Percentiles rank a stretch among this genome's conserved stretches.
These are phyloP conservation scores for Clarias laeviceps DNA, from an alignment of 2,797 vertebrate species.

Conservation along the genomic window DNA sequence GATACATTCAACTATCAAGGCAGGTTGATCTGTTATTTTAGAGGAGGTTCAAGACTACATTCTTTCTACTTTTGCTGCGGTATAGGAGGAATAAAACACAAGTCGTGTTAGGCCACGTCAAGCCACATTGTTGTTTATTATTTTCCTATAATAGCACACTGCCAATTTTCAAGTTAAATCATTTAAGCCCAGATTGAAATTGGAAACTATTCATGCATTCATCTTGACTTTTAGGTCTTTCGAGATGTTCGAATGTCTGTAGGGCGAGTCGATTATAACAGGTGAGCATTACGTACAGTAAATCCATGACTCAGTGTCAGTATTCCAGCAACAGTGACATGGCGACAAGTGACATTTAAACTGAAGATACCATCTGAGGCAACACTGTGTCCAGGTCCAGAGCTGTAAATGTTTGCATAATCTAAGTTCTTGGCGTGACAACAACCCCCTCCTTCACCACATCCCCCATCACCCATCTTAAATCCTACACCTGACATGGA, in stretches of 20 bases:
- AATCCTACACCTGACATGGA: conserved; percentile 39
- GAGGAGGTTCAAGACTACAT: not conserved
- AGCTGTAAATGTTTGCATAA: conserved; percentile 39
- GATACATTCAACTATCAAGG: not conserved
- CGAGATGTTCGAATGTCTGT: not conserved
- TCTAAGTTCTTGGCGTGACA: conserved; percentile 37
- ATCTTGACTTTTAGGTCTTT: not conserved
- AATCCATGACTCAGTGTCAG: conserved; percentile 11
- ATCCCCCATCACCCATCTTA: not conserved
- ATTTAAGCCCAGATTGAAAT: not conserved
- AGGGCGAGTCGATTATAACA: not conserved
- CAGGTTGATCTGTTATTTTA: not conserved
- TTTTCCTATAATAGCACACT: not conserved
- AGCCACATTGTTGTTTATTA: not conserved
- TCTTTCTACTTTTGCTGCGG: not conserved
- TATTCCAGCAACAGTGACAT: conserved; percentile 12
- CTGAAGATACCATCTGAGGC: conserved; percentile 14
- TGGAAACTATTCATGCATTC: not conserved
- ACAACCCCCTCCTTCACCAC: not conserved
- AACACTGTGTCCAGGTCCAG: conserved; percentile 5
- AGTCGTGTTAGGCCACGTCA: not conserved
- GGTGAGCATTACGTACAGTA: conserved; percentile 6
- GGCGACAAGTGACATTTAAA: conserved; percentile 17
- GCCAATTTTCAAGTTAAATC: not conserved
- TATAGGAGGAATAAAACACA: not conserved